A percentile compares a stretch with the other conserved stretches of the same genome.
These are phyloP conservation scores for Epinotia brunnichana DNA, from an alignment of 2,888 invertebrate genomes.

Conservation along the genomic window DNA sequence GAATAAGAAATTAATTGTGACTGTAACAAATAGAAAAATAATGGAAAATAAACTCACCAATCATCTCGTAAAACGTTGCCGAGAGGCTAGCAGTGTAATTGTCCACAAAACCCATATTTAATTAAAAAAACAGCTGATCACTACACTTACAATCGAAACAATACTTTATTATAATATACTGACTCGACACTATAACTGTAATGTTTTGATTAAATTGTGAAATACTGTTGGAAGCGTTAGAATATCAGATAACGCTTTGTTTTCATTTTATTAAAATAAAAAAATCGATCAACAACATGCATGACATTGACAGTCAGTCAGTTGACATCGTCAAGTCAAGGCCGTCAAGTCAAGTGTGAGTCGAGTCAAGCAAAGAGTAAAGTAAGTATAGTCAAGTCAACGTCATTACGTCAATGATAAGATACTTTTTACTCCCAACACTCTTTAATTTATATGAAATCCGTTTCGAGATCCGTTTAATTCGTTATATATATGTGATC, in stretches of 20 bases:
- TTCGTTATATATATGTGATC: not conserved
- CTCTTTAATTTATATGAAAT: not conserved
- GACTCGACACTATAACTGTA: slow-evolving; percentile 46
- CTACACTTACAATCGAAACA: slow-evolving; percentile 34
- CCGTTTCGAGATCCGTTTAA: not conserved
- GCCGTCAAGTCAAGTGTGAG: not conserved
- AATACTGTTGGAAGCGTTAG: slow-evolving; percentile 47
- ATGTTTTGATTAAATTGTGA: slow-evolving; percentile 48
- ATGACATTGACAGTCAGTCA: slow-evolving; percentile 31
- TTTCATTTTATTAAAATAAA: slow-evolving; percentile 53
- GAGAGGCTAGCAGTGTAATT: slow-evolving; percentile 74
- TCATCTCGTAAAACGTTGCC: slow-evolving; percentile 72
- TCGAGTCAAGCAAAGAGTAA: too few species aligned
- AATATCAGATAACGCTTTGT: slow-evolving; percentile 56
- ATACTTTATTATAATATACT: slow-evolving; percentile 40
- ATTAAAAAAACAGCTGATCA: slow-evolving; percentile 54
- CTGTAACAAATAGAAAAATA: not conserved
- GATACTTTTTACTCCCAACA: slow-evolving; percentile 6
- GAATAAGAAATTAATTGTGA: not conserved
- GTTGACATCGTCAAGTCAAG: slow-evolving; percentile 29
- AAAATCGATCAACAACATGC: slow-evolving; percentile 38
- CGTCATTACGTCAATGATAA: slow-evolving; percentile 26
- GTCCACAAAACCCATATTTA: slow-evolving; percentile 71
- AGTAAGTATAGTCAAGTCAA: too few species aligned
- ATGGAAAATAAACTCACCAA: slow-evolving; percentile 65